Evolutionary conservation across 2,888 invertebrate species (phyloP).

Genomic region (Homarus gammarus): DNA sequence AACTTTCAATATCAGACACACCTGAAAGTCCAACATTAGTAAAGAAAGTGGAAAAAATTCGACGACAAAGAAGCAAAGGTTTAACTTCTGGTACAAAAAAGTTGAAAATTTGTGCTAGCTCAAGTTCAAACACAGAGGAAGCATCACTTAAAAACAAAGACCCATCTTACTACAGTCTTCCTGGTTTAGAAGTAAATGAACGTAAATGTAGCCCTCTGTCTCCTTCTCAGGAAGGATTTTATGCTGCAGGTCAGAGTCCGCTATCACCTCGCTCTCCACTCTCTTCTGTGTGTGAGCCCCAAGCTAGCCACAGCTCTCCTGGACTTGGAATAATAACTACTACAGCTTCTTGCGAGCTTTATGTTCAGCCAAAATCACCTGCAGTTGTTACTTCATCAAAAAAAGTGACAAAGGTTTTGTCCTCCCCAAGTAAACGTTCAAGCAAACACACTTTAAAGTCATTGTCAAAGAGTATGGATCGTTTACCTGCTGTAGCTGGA

Average conservation of each 20-base stretch:
- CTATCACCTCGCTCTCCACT: conserved; percentile 63
- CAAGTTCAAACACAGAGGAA: conserved; percentile 62
- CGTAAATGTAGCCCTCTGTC: conserved; percentile 64
- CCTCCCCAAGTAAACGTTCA: conserved; percentile 64
- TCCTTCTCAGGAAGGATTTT: conserved; percentile 61
- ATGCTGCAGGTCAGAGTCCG: conserved; percentile 58
- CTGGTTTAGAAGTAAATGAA: conserved; percentile 58
- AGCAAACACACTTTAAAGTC: conserved; percentile 66
- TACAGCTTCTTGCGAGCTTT: conserved; percentile 60
- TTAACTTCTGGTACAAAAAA: conserved; percentile 64
- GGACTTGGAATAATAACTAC: conserved; percentile 65
- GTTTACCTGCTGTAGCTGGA: conserved; percentile 63
- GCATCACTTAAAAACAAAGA: conserved; percentile 55
- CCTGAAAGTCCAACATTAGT: conserved; percentile 70
- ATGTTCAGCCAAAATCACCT: conserved; percentile 64
- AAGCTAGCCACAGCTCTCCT: conserved; percentile 64
- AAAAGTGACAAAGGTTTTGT: conserved; percentile 57
- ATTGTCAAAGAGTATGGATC: conserved; percentile 70
- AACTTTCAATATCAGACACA: conserved; percentile 71
- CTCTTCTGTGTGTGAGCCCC: conserved; percentile 68
- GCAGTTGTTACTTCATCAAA: conserved; percentile 58
- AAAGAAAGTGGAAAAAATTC: conserved; percentile 70
- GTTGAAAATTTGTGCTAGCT: conserved; percentile 65
- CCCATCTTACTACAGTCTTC: conserved; percentile 61
- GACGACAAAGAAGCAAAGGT: conserved; percentile 69